These are phyloP conservation scores for Amitus sp. DNA, from an alignment of 2,888 invertebrate genomes.

Conservation along the genomic window DNA sequence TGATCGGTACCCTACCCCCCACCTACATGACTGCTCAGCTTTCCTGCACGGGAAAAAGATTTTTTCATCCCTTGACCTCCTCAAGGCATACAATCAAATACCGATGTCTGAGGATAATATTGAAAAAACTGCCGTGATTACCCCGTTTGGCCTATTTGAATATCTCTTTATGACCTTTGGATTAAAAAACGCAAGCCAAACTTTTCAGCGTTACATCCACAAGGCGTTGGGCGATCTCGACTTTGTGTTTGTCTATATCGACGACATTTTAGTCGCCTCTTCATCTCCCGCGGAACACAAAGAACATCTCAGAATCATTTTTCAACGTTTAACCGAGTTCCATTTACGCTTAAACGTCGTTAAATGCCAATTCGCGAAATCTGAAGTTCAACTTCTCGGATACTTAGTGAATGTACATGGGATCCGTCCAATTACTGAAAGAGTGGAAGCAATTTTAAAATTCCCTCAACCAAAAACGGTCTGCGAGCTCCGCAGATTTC, in stretches of 20 bases:
- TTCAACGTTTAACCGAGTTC: slow-evolving; percentile 3
- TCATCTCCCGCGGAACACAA: slow-evolving; percentile 10
- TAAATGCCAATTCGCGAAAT: slow-evolving; percentile 11
- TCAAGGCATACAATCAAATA: slow-evolving; percentile 19
- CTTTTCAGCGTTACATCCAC: slow-evolving; percentile 19
- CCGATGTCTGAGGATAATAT: slow-evolving; percentile 23
- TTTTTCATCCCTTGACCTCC: slow-evolving; percentile 14
- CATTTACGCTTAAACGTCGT: slow-evolving; percentile 1
- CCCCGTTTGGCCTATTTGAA: slow-evolving; percentile 15
- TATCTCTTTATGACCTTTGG: slow-evolving; percentile 10
- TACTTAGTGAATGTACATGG: slow-evolving; percentile 10
- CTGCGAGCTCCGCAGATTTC: slow-evolving; percentile 7
- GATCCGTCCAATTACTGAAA: not conserved
- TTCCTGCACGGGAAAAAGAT: slow-evolving; percentile 13
- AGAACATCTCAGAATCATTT: slow-evolving; percentile 10
- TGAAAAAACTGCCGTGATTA: slow-evolving; percentile 22
- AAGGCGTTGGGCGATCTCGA: slow-evolving; percentile 6
- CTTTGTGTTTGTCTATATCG: slow-evolving; percentile 14
- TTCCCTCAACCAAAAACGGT: slow-evolving; percentile 2
- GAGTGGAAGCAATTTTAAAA: not conserved
- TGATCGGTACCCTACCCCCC: slow-evolving; percentile 19
- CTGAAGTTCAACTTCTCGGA: slow-evolving; percentile 9
- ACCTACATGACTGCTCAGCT: slow-evolving; percentile 22
- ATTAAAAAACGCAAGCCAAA: slow-evolving; percentile 25
- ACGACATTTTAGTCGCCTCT: slow-evolving; percentile 22